A percentile compares a stretch with the other conserved stretches of the same genome.
Conservation (phyloP, 2,797 vertebrate species). For the Molossus alvarezi region DNA sequence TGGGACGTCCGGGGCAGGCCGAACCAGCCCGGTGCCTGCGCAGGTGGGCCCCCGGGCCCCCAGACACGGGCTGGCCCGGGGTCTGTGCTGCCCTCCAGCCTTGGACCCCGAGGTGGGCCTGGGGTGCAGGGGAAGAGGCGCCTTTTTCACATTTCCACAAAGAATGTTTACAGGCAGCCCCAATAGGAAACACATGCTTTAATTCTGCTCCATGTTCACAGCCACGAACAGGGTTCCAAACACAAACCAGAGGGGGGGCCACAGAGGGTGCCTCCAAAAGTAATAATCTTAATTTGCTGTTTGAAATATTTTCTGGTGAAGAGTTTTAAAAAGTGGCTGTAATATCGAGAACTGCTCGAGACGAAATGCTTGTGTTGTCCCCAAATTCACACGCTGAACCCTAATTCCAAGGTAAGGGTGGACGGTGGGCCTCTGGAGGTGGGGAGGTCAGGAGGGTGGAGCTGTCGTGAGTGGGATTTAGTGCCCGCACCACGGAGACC, state of each 20-base stretch:
- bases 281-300: neutral
- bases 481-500: neutral
- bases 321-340: too few species aligned
- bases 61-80: neutral
- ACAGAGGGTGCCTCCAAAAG: neutral
- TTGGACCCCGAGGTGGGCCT: neutral
- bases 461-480: neutral
- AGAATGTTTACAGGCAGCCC: neutral
- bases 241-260: neutral
- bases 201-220: neutral
- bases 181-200: neutral
- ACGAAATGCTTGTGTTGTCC: neutral
- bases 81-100: neutral
- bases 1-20: neutral
- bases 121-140: neutral
- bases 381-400: neutral
- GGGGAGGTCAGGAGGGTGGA: neutral
- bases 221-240: neutral
- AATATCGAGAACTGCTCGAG: neutral
- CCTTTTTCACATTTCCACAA: neutral
- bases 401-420: neutral
- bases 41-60: neutral
- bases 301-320: slow-evolving; percentile 34
- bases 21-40: neutral
- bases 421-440: neutral